These are phyloP conservation scores for Anticlea derivata DNA, from an alignment of 2,888 invertebrate species.

Conservation along the genomic window DNA sequence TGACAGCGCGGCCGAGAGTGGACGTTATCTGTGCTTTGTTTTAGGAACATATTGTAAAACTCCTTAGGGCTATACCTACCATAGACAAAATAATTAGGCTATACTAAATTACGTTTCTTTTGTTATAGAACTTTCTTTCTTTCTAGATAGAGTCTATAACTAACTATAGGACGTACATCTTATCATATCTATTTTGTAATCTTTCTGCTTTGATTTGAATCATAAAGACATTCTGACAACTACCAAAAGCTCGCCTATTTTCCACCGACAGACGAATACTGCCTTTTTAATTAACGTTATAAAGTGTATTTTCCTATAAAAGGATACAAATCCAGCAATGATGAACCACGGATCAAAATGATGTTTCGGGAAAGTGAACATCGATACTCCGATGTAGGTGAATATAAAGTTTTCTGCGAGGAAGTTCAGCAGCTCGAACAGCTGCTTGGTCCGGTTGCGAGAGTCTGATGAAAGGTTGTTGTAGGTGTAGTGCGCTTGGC, in stretches of 20 bases:
- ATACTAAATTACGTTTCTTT: no score
- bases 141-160: no score
- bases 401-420: slow-evolving; percentile 99
- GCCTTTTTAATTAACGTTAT: no score
- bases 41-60: slow-evolving; percentile 49
- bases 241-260: no score
- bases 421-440: slow-evolving; percentile 97
- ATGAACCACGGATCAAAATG: slow-evolving; percentile 97
- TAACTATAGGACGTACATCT: no score
- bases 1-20: slow-evolving; percentile 94
- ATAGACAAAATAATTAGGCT: no score
- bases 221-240: no score
- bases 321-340: slow-evolving; percentile 96
- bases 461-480: slow-evolving; percentile 96
- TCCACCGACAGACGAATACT: no score
- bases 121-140: no score
- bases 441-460: slow-evolving; percentile 93
- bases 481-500: slow-evolving; percentile 99
- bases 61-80: no score
- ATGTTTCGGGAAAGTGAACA: slow-evolving; percentile 98
- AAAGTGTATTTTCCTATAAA: slow-evolving; percentile 64
- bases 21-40: slow-evolving; percentile 89
- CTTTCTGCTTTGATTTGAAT: no score
- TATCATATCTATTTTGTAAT: no score
- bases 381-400: slow-evolving; percentile 98